Conservation (phyloP, 2,113 vertebrate genomes). For the Sturnira hondurensis region DNA sequence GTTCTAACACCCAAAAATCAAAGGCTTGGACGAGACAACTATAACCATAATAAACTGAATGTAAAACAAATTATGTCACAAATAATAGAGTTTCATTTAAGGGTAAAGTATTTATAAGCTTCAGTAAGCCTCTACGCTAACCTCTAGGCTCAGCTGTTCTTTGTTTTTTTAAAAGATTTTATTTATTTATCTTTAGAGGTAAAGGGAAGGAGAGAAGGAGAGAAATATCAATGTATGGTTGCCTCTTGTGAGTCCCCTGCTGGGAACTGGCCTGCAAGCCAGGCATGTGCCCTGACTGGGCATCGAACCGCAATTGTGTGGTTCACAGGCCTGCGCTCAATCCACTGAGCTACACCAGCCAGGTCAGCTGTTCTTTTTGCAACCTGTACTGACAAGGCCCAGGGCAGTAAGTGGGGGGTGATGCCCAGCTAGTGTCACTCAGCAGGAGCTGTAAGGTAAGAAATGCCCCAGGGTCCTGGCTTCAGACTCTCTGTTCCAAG, state of each 20-base stretch:
- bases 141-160: background rate
- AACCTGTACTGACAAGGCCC: background rate
- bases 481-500: background rate
- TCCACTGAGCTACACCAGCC: no score
- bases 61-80: slow-evolving; percentile 23
- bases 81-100: slow-evolving; percentile 31
- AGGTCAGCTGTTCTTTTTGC: background rate
- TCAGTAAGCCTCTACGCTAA: background rate
- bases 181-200: no score
- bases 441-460: background rate
- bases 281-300: no score
- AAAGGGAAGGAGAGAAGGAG: no score
- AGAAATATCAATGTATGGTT: no score
- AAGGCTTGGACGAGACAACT: slow-evolving; percentile 30
- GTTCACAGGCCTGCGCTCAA: no score
- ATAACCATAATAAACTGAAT: background rate
- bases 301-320: no score
- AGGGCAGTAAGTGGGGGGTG: background rate
- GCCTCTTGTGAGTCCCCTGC: no score
- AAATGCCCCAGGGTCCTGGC: background rate
- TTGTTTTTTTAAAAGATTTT: no score
- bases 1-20: background rate
- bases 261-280: no score
- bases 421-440: background rate
- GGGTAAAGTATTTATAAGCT: background rate